Percentiles rank a stretch among this genome's conserved stretches.
Evolutionary conservation across 2,888 invertebrate species (phyloP).

Genomic region (Eurois occulta): DNA sequence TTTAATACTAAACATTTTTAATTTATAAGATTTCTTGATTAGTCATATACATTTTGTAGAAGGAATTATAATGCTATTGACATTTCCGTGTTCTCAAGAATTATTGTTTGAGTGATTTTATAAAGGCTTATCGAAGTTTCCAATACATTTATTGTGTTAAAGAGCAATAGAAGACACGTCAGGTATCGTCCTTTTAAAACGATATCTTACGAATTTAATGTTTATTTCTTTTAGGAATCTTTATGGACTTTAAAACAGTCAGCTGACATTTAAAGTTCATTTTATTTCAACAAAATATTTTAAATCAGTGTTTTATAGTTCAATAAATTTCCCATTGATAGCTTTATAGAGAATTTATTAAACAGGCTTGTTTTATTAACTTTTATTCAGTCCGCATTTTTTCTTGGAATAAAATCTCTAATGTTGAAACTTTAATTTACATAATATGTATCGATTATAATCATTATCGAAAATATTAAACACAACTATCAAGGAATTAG

Average conservation of each 20-base stretch:
- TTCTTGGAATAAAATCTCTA: neutral
- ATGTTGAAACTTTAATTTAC: neutral
- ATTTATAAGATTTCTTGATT: neutral
- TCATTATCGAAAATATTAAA: neutral
- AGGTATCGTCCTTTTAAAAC: neutral
- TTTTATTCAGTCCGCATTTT: neutral
- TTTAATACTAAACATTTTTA: neutral
- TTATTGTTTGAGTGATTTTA: neutral
- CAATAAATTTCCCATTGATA: conserved; percentile 26
- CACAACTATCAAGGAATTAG: neutral
- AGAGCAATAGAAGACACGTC: neutral
- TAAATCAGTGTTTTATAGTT: conserved; percentile 39
- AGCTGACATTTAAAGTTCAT: conserved; percentile 17
- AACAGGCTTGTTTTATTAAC: conserved; percentile 15
- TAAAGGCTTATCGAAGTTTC: neutral
- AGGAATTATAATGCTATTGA: neutral
- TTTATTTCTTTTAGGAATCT: conserved; percentile 18
- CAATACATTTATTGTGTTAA: neutral
- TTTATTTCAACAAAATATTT: conserved; percentile 25
- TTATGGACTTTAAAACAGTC: conserved; percentile 33
- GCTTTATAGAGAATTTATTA: conserved; percentile 14
- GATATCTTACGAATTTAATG: neutral
- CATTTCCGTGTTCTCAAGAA: neutral
- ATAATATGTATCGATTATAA: neutral
- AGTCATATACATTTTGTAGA: neutral